Evolutionary conservation across 2,888 invertebrate genomes (phyloP), one percentile per base, ranked within the genome.

Genomic region (Chalcosyrphus nemorum): DNA sequence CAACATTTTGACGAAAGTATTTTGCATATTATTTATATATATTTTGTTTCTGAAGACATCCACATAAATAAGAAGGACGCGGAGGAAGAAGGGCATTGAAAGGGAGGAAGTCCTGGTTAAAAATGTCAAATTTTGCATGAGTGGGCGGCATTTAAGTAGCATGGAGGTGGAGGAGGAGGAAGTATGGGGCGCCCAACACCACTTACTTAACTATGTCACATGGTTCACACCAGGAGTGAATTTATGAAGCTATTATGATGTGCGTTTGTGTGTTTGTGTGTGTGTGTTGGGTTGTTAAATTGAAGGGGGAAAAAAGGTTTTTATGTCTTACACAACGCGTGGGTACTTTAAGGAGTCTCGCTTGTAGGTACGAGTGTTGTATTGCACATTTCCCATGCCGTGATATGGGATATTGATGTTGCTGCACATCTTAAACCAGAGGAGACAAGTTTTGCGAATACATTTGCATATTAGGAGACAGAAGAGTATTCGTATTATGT

Each of bases 1-100:
- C 54, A 43, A 21, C 45, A 54, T 61, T 81, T 75, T 63, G 63
- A 76, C 56, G 71, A 76, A 71, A 81, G 57, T 81, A 65, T 76
- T 81, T 81, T 76, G 81, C 81, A 81, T 81, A 71, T 76, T 81
- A 71, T 81, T 76, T 71, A 71, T 76, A 81, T 71, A 71, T 76
- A 81, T 81, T 71, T 71, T 65, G 57, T 59, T 15, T 45, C 76
- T 81, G 65, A 76, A 59, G 76, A 76, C 57, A 71, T 76, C 81
- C 32, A 35, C 5, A 9, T 11, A n/a, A 15, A 47, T 9, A 29
- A 11, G 9, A 32, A 7, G 13, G 32, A n/a, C n/a, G 24, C 24
- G 24, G 45, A 54, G 47, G 54, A 74, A 38, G 38, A 38, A n/a
- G n/a, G 29, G 15, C 35, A 24, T 24, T 19, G 9, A 6, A 9